Conservation (phyloP, 2,797 vertebrate species). For the Cetoscarus ocellatus region DNA sequence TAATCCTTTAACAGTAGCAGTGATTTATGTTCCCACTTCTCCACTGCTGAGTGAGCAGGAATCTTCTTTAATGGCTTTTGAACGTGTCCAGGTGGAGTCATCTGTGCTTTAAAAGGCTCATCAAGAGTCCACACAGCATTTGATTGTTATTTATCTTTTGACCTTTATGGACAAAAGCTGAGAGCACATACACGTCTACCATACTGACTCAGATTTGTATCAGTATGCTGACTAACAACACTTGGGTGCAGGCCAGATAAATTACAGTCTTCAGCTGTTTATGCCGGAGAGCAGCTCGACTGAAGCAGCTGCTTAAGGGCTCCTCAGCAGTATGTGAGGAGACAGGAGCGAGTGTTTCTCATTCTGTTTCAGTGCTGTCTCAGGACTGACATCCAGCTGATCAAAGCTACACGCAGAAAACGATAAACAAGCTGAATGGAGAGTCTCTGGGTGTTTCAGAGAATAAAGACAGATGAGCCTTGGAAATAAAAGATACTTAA, state of each 20-base stretch:
- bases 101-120: constrained; percentile 36
- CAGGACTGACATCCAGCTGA: constrained; percentile 49
- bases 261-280: constrained; percentile 40
- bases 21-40: constrained; percentile 62
- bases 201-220: constrained; percentile 13
- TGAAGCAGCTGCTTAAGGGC: constrained; percentile 38
- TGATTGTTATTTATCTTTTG: constrained; percentile 47
- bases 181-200: constrained; percentile 12
- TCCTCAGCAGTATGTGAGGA: constrained; percentile 45
- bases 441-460: constrained; percentile 25
- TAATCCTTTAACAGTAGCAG: constrained; percentile 48
- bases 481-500: constrained; percentile 46
- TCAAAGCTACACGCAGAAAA: constrained; percentile 56
- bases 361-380: constrained; percentile 41
- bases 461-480: constrained; percentile 37
- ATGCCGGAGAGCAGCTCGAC: constrained; percentile 24
- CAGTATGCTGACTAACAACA: constrained; percentile 31
- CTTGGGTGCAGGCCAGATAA: constrained; percentile 27
- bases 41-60: constrained; percentile 71
- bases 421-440: constrained; percentile 43
- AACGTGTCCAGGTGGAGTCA: constrained; percentile 53
- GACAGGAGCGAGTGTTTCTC: constrained; percentile 44
- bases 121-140: constrained; percentile 34
- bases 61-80: constrained; percentile 52
- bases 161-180: constrained; percentile 39